These are phyloP conservation scores for Horisme vitalbata DNA, from an alignment of 2,888 invertebrate species.

Conservation along the genomic window DNA sequence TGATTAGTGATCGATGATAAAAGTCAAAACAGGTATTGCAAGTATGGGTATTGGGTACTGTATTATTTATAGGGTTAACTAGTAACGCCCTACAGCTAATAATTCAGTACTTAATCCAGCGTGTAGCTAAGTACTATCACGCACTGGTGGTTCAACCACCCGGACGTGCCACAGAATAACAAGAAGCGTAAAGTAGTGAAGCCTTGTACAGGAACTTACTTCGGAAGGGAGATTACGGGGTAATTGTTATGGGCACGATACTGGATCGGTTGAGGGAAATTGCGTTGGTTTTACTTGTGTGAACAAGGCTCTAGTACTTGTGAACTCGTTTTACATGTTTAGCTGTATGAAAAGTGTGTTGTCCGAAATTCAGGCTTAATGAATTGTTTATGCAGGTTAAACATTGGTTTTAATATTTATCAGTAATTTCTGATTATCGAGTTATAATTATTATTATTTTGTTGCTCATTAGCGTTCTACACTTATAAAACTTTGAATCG, in stretches of 20 bases:
- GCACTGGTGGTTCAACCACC: conserved; percentile 40
- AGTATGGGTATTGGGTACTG: no score
- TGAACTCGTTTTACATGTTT: neutral
- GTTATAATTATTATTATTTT: no score
- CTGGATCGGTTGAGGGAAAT: conserved; percentile 17
- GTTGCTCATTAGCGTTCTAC: no score
- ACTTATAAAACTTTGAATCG: no score
- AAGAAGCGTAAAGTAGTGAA: conserved; percentile 14
- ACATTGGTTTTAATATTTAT: no score
- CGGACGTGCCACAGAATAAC: conserved; percentile 35
- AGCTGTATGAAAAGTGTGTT: neutral
- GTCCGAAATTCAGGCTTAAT: no score
- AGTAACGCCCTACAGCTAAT: neutral
- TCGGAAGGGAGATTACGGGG: conserved; percentile 29
- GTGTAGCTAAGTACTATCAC: conserved; percentile 5
- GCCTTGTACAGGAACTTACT: conserved; percentile 30
- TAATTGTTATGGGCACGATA: conserved; percentile 32
- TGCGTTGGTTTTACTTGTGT: conserved; percentile 15
- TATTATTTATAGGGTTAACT: neutral
- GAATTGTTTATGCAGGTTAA: no score
- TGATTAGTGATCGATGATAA: no score
- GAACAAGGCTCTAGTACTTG: conserved; percentile 12
- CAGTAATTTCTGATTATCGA: no score
- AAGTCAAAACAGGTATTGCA: no score
- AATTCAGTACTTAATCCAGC: conserved; percentile 1